Base-by-base conservation (phyloP, 2,888 invertebrate genomes). In the Tipula confusa region DNA sequence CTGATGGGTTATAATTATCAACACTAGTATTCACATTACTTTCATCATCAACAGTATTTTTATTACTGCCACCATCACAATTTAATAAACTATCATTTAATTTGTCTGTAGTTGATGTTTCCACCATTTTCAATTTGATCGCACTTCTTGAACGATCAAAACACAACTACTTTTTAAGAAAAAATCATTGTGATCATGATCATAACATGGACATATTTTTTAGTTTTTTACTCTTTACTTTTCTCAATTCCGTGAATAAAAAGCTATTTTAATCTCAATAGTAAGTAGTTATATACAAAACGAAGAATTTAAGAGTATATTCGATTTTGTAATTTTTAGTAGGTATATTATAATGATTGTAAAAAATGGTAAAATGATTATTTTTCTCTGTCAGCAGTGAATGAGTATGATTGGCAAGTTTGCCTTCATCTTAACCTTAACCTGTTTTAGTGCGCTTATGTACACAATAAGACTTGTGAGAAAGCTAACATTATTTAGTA, bases 1-100 rank as follows among this genome's bases (percentile, higher is more conserved):
- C 87, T 2, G 86, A 85, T 7, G 88, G 87, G 84, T 87, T 86
- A 83, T 86, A 87, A 85, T 88, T 87, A 85, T 87, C 87, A 83
- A 81, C 84, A 29, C n/a, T 80, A 29, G 4, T n/a, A 80, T 28
- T 28, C 5, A 11, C 28, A 79, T n/a, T 6, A 79, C 28, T 79
- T 29, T 79, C 29, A n/a, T 31, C 31, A 7, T n/a, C 15, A 80
- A 15, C 29, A 13, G 29, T 80, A 29, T 15, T 15, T 1, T 6
- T 13, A 29, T 29, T 29, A 80, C 7, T 29, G 15, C 29, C 9
- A 80, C 13, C 29, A 80, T 29, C 79, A 29, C 79, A 79, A 79
- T 11, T 64, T 9, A 24, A 2, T 64, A 24, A 24, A 79, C 11
- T 79, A 13, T n/a, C 29, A 11, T 28, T 79, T 28, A 28, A 64